Conservation (phyloP, 2,113 vertebrate species). For the Nothocercus julius region DNA sequence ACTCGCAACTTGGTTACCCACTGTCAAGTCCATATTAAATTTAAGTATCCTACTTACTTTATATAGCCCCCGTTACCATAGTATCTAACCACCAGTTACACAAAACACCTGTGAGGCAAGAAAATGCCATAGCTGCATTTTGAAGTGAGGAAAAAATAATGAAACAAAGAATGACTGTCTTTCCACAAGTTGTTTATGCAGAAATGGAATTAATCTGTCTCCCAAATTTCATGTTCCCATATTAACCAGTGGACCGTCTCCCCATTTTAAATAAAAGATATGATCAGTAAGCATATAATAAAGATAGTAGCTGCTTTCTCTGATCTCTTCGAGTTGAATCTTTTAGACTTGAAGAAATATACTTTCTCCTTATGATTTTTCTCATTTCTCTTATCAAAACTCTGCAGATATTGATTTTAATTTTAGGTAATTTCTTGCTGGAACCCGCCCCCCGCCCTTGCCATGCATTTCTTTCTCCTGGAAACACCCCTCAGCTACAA, state of each 20-base stretch:
- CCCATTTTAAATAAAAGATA: background rate
- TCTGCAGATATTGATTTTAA: too few relatives aligned
- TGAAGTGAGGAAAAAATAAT: background rate
- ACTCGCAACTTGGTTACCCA: background rate
- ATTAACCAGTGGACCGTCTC: background rate
- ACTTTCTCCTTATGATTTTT: too few relatives aligned
- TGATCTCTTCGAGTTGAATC: background rate
- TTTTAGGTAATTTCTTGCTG: background rate
- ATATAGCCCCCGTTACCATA: background rate
- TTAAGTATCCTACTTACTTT: slow-evolving; percentile 36
- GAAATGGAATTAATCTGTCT: background rate
- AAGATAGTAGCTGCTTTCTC: background rate
- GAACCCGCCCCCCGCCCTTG: background rate
- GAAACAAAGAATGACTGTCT: background rate
- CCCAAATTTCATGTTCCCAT: background rate
- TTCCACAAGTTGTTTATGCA: background rate
- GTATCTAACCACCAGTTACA: background rate
- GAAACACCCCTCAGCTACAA: background rate
- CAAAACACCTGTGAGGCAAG: background rate
- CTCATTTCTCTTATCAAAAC: too few relatives aligned
- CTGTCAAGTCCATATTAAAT: background rate
- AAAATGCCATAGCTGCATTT: background rate
- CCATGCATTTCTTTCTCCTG: background rate
- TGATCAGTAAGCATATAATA: background rate
- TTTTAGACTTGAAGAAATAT: background rate